Base-by-base conservation (phyloP, 2,797 vertebrate genomes). In the Microctenopoma stevenorrisi region DNA sequence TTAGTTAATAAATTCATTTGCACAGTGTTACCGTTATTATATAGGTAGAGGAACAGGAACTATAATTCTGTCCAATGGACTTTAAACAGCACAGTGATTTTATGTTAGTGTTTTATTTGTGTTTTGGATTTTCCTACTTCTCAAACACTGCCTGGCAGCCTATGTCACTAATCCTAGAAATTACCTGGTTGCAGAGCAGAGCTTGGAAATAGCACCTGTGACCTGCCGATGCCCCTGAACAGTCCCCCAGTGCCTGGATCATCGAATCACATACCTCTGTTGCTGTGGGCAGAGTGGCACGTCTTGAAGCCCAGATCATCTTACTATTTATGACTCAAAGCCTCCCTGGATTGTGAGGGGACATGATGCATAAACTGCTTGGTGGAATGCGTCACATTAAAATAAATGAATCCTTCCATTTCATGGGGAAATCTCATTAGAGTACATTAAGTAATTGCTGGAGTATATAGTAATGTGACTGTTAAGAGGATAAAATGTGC, bases 381-480 rank as follows among this genome's bases (percentile, higher is more conserved):
- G 60, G 88, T 89, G 86, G 88, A 92, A 91, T 86, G 86, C 47
- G 83, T 84, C 85, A 85, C 93, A 94, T 93, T 94, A 92, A 94
- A 94, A 94, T 92, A 94, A 94, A 94, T 94, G 91, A 95, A 94
- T 94, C 89, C 89, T 88, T 93, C 93, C 88, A 86, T 93, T 95
- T 94, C 89, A 82, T 83, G 78, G 84, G 88, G 90, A 93, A 95
- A 95, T 94, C 93, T 94, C 91, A 94, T 95, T 95, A 94, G 91
- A 92, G 92, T 93, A 93, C 94, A 95, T 95, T 95, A 95, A 93
- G 94, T 93, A 94, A 95, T 94, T 94, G 92, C 91, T 92, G 88
- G 88, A 90, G 92, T 94, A 94, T 94, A 93, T 93, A 93, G 92
- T 93, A 91, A 94, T 94, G 94, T 94, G 87, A 94, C 94, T 94